Conservation (phyloP, 1,140 invertebrate genomes). For the Aethina tumida region DNA sequence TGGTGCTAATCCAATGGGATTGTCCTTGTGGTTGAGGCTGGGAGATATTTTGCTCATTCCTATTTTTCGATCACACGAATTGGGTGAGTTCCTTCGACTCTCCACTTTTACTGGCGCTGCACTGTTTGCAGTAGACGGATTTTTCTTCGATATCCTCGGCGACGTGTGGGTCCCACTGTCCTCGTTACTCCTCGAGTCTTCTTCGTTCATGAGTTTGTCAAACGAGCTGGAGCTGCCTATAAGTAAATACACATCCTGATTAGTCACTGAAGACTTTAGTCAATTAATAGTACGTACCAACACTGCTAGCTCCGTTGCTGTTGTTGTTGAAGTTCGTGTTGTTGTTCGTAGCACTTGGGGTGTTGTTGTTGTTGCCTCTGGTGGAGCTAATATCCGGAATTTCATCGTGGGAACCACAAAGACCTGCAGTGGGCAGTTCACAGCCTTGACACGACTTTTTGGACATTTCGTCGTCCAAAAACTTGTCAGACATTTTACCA, state of each 20-base stretch:
- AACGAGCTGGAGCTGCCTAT: slow-evolving; percentile 53
- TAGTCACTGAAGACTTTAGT: slow-evolving; percentile 1
- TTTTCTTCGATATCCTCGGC: slow-evolving; percentile 43
- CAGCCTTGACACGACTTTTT: slow-evolving; percentile 86
- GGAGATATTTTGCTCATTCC: slow-evolving; percentile 40
- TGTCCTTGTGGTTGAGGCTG: slow-evolving; percentile 22
- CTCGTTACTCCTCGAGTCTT: slow-evolving; percentile 61
- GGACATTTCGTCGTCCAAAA: slow-evolving; percentile 57
- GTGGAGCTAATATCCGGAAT: slow-evolving; percentile 57
- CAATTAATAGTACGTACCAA: slow-evolving; percentile 25
- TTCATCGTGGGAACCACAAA: slow-evolving; percentile 57
- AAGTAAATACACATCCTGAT: slow-evolving; percentile 24
- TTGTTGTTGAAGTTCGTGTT: slow-evolving; percentile 55
- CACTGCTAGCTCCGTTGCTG: slow-evolving; percentile 63
- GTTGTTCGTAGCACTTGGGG: slow-evolving; percentile 64
- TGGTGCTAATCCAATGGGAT: slow-evolving; percentile 5
- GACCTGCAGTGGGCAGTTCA: slow-evolving; percentile 61
- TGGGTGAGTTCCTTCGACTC: slow-evolving; percentile 51
- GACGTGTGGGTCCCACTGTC: slow-evolving; percentile 45
- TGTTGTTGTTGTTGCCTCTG: slow-evolving; percentile 64
- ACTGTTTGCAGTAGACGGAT: slow-evolving; percentile 24
- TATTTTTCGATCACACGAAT: slow-evolving; percentile 36
- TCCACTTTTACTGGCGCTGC: slow-evolving; percentile 46
- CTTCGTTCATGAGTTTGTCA: slow-evolving; percentile 61
- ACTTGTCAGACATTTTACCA: slow-evolving; percentile 52